Percentiles rank a stretch among this genome's conserved stretches.
Evolutionary conservation across 2,113 vertebrate species (phyloP).

Genomic region (Semicossyphus pulcher): DNA sequence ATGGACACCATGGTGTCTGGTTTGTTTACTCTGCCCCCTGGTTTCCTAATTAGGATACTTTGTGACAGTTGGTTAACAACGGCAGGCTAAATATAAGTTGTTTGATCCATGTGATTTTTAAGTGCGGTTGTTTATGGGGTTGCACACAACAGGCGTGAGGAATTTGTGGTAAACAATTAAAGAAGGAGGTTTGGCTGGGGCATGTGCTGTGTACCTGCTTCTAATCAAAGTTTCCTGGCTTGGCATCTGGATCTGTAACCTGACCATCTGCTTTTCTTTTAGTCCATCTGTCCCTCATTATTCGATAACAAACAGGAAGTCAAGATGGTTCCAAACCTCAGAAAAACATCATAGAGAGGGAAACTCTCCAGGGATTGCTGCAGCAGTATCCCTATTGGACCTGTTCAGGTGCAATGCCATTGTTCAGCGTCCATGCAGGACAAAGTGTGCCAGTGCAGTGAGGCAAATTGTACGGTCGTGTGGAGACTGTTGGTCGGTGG

Average conservation of each 20-base stretch:
- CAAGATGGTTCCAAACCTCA: background rate
- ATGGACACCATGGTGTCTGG: background rate
- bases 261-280: background rate
- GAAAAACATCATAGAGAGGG: background rate
- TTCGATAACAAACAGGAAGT: background rate
- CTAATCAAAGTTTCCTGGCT: background rate
- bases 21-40: background rate
- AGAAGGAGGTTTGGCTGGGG: background rate
- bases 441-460: too few relatives aligned
- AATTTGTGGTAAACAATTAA: background rate
- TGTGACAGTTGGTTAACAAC: background rate
- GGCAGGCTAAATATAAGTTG: background rate
- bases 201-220: background rate
- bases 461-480: too few relatives aligned
- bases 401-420: background rate
- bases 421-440: background rate
- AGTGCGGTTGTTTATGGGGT: too few relatives aligned
- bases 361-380: background rate
- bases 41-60: too few relatives aligned
- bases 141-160: too few relatives aligned
- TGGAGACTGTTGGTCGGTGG: too few relatives aligned
- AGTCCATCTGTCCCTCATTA: background rate
- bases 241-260: background rate
- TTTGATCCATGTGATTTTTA: background rate
- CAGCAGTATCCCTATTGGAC: background rate